These are phyloP conservation scores for Oconnorella tubifera DNA, from an alignment of 2,888 invertebrate genomes.

Conservation along the genomic window DNA sequence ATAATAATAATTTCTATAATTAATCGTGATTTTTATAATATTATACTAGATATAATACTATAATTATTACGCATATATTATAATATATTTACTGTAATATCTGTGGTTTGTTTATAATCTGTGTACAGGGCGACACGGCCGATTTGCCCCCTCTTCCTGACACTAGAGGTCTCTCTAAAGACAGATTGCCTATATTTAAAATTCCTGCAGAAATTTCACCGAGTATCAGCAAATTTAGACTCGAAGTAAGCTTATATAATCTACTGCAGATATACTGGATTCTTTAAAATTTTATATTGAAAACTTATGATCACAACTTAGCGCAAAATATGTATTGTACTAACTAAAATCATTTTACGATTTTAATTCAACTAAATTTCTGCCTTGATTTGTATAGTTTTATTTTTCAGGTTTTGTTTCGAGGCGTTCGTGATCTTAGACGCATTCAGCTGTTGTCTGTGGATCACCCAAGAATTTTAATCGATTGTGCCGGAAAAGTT, in stretches of 20 bases:
- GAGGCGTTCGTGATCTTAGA: slow-evolving; percentile 38
- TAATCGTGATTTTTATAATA: no score
- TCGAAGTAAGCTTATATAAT: slow-evolving; percentile 38
- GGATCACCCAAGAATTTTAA: slow-evolving; percentile 34
- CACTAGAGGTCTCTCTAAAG: not conserved
- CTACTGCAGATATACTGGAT: no score
- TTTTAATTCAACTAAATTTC: no score
- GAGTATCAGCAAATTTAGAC: slow-evolving; percentile 32
- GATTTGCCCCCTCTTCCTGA: slow-evolving; percentile 16
- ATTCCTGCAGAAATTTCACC: slow-evolving; percentile 39
- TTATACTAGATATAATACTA: not conserved
- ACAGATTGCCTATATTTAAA: slow-evolving; percentile 23
- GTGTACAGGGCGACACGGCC: slow-evolving; percentile 14
- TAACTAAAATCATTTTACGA: no score
- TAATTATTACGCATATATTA: slow-evolving; percentile 6
- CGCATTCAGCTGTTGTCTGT: slow-evolving; percentile 36
- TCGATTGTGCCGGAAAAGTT: slow-evolving; percentile 34
- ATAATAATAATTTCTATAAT: no score
- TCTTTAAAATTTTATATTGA: no score
- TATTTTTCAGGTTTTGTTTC: slow-evolving; percentile 37
- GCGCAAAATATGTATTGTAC: no score
- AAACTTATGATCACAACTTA: no score
- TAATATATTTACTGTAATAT: not conserved
- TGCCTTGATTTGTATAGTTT: not conserved
- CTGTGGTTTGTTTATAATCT: no score